phyloP scores from a whole-genome alignment of 2,797 vertebrate species.

The Tragopan temminckii region DNA sequence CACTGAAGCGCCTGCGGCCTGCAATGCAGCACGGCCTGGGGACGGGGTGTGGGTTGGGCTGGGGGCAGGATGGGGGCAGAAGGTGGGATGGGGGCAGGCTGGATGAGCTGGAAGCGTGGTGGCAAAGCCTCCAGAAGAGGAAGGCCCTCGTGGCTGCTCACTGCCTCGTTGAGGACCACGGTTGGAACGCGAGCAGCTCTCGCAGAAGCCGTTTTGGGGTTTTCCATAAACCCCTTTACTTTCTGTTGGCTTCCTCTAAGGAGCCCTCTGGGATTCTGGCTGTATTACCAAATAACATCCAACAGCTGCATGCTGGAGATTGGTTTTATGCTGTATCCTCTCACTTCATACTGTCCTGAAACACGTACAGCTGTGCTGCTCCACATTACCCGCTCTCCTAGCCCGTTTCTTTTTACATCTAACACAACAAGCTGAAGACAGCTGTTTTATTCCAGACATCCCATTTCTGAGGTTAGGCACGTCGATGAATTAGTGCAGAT shows the following conservation, averaged over 20 bases:
- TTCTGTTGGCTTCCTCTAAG: not conserved
- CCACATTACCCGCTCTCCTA: accelerated
- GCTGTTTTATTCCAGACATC: not conserved
- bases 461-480: not conserved
- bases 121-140: accelerated
- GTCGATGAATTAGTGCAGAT: not conserved
- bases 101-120: accelerated
- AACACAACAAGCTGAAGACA: not conserved
- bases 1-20: not conserved
- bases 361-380: not conserved
- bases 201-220: accelerated
- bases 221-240: not conserved
- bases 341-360: not conserved
- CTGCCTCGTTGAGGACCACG: accelerated
- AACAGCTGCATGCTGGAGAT: not conserved
- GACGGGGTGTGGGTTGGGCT: too few relatives aligned
- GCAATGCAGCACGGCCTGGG: not conserved
- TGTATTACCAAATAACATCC: not conserved
- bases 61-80: not conserved
- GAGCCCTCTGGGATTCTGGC: not conserved
- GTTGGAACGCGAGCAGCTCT: not conserved
- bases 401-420: not conserved
- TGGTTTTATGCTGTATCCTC: not conserved
- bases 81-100: not conserved
- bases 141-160: accelerated